phyloP scores from a whole-genome alignment of 2,888 invertebrate genomes.

The Pterobdella sp. region DNA sequence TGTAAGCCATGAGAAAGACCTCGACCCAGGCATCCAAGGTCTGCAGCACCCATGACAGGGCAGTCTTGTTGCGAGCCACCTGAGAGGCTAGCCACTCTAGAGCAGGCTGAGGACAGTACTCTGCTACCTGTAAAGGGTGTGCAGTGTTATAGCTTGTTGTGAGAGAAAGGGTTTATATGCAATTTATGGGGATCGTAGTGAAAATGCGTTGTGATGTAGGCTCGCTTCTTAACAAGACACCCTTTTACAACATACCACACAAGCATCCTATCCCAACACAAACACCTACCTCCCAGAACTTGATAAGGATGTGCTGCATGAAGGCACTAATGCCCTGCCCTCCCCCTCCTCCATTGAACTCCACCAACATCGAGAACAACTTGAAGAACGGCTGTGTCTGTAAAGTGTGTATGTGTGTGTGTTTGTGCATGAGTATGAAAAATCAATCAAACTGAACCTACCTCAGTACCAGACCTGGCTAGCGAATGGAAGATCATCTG shows the following conservation, averaged over 20 bases:
- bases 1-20: slow-evolving; percentile 74
- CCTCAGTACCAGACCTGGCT: slow-evolving; percentile 74
- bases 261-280: not conserved
- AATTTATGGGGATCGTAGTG: not conserved
- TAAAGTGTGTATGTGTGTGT: not conserved
- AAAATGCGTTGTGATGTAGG: not conserved
- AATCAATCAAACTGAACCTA: slow-evolving; percentile 48
- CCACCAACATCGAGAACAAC: slow-evolving; percentile 75
- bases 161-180: not conserved
- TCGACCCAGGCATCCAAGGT: slow-evolving; percentile 87
- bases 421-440: not conserved
- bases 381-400: slow-evolving; percentile 85
- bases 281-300: slow-evolving; percentile 63
- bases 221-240: not conserved
- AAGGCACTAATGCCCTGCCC: slow-evolving; percentile 78
- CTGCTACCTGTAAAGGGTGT: slow-evolving; percentile 56
- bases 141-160: not conserved
- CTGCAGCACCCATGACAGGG: slow-evolving; percentile 82
- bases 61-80: slow-evolving; percentile 73
- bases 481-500: slow-evolving; percentile 83
- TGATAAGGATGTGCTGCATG: slow-evolving; percentile 75
- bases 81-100: slow-evolving; percentile 71
- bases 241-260: not conserved
- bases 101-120: slow-evolving; percentile 81
- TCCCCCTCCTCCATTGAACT: slow-evolving; percentile 65